Conservation (phyloP, 2,113 vertebrate genomes). For the Sinocyclocheilus grahami region DNA sequence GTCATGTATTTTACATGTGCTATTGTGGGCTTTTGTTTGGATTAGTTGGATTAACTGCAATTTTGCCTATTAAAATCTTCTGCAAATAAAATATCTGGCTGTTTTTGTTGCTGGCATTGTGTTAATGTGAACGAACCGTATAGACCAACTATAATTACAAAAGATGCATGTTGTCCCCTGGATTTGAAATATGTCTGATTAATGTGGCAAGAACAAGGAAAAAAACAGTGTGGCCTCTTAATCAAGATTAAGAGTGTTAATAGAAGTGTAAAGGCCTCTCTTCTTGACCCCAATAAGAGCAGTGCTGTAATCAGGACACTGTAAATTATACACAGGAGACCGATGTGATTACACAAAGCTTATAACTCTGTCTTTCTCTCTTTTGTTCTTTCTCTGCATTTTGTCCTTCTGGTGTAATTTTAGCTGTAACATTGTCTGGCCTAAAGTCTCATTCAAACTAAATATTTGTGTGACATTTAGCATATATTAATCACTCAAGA, state of each 20-base stretch:
- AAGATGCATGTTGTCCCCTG: not conserved
- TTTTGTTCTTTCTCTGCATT: not conserved
- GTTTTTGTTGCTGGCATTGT: not conserved
- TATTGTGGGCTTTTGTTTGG: not conserved
- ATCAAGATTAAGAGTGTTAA: slow-evolving; percentile 15
- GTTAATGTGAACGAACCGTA: not conserved
- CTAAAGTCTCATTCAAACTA: not conserved
- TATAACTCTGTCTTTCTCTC: not conserved
- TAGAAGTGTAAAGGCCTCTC: not conserved
- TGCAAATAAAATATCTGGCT: not conserved
- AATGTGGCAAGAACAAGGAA: too few species aligned
- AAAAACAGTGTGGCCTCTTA: not conserved
- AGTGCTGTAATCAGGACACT: slow-evolving; percentile 19
- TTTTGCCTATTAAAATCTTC: not conserved
- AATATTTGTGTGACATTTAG: not conserved
- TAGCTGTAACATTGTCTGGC: not conserved
- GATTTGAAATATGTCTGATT: not conserved
- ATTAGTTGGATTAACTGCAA: not conserved
- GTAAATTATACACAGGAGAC: slow-evolving; percentile 18
- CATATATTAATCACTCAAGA: not conserved
- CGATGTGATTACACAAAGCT: slow-evolving; percentile 6
- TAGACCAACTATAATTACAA: not conserved
- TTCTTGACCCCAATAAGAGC: slow-evolving; percentile 15
- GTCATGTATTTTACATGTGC: not conserved
- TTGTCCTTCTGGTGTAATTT: not conserved